These are phyloP conservation scores for Morelia viridis DNA, from an alignment of 2,797 vertebrate genomes.

Conservation along the genomic window DNA sequence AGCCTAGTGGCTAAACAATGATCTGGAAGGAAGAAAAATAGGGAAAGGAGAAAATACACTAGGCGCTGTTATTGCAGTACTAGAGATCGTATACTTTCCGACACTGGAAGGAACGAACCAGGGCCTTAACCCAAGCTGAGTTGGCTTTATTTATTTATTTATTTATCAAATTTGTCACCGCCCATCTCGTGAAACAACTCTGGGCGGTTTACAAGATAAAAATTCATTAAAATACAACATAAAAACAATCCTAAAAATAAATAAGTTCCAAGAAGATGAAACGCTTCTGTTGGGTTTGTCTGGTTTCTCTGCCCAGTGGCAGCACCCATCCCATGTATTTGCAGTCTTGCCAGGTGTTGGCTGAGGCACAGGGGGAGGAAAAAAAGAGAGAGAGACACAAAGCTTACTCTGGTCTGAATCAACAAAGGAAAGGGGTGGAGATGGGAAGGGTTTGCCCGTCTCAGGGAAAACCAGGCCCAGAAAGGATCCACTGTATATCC, in stretches of 20 bases:
- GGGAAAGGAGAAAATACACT: neutral
- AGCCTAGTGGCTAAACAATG: neutral
- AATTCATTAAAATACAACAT: too few species aligned
- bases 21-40: neutral
- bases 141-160: neutral
- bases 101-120: neutral
- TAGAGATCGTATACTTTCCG: neutral
- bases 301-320: neutral
- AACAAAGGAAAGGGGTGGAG: slow-evolving; percentile 32
- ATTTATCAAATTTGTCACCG: too few species aligned
- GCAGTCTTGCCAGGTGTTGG: neutral
- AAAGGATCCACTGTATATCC: slow-evolving; percentile 5
- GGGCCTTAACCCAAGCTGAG: neutral
- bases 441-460: neutral
- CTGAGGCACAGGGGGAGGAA: neutral
- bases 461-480: neutral
- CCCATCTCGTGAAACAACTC: too few species aligned
- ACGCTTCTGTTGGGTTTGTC: neutral
- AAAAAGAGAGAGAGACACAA: neutral
- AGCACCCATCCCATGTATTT: neutral
- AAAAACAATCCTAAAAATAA: too few species aligned
- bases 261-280: neutral
- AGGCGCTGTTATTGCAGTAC: neutral
- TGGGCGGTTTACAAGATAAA: too few species aligned
- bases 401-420: slow-evolving; percentile 17